Percentiles rank a stretch among this genome's conserved stretches.
Evolutionary conservation across 2,888 invertebrate genomes (phyloP).

Genomic region (Troilus luridus): DNA sequence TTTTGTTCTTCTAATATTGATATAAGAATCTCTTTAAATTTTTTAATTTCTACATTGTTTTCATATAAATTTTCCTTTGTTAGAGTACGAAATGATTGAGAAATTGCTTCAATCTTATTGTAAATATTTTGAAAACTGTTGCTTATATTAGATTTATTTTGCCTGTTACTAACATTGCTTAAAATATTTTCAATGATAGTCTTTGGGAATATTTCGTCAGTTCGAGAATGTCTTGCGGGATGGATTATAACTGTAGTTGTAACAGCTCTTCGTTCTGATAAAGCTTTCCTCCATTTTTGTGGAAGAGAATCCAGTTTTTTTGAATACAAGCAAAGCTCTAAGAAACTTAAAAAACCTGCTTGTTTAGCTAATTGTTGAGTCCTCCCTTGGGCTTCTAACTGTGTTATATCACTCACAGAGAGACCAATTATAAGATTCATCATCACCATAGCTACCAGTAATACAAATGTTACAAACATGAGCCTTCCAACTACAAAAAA

Average conservation of each 20-base stretch:
- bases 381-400: constrained; percentile 73
- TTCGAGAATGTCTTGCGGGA: constrained; percentile 4
- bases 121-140: constrained; percentile 21
- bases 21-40: neutral
- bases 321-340: constrained; percentile 72
- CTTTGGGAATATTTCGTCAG: neutral
- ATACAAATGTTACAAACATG: constrained; percentile 73
- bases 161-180: neutral
- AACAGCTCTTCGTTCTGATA: neutral
- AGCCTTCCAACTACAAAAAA: constrained; percentile 71
- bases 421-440: constrained; percentile 76
- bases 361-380: constrained; percentile 73
- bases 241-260: neutral
- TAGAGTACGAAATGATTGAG: neutral
- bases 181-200: constrained; percentile 13
- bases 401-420: constrained; percentile 75
- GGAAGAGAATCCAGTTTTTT: neutral
- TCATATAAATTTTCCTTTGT: neutral
- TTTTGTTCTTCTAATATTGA: constrained; percentile 26
- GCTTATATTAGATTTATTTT: neutral
- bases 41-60: neutral
- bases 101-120: neutral
- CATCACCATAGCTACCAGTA: constrained; percentile 74
- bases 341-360: constrained; percentile 72
- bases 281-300: neutral